These are phyloP conservation scores for Sarcophaga caerulescens DNA, from an alignment of 2,888 invertebrate species.

Conservation along the genomic window DNA sequence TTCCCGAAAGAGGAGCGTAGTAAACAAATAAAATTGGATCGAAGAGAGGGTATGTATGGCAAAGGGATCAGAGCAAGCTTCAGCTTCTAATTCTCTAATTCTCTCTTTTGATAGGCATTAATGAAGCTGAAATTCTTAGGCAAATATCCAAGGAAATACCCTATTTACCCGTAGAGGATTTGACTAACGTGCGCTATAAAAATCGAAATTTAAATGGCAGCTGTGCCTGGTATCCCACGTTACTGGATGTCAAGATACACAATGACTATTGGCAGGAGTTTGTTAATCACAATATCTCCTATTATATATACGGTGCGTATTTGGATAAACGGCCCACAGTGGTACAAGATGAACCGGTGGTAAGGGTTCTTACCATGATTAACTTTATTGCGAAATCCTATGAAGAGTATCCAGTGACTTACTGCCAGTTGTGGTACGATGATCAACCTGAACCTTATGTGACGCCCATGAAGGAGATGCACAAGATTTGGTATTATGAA, in stretches of 20 bases:
- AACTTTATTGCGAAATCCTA: constrained; percentile 90
- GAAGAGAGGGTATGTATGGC: too few species aligned
- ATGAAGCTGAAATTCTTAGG: background rate
- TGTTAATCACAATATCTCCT: constrained; percentile 88
- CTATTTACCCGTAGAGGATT: constrained; percentile 90
- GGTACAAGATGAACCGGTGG: constrained; percentile 86
- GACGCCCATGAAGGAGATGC: constrained; percentile 90
- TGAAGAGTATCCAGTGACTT: constrained; percentile 82
- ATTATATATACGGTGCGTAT: constrained; percentile 94
- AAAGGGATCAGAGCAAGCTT: too few species aligned
- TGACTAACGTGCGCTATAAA: constrained; percentile 87
- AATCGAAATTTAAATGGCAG: constrained; percentile 82
- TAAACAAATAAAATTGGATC: too few species aligned
- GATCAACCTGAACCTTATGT: constrained; percentile 88
- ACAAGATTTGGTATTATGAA: constrained; percentile 93
- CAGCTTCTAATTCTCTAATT: background rate
- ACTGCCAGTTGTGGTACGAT: constrained; percentile 94
- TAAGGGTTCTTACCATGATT: constrained; percentile 92
- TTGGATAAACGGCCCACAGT: constrained; percentile 89
- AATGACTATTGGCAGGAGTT: constrained; percentile 96
- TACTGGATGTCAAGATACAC: constrained; percentile 93
- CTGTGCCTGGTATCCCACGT: constrained; percentile 90
- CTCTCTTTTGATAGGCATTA: constrained; percentile 11
- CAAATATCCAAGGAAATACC: constrained; percentile 89
- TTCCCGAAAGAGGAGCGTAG: too few species aligned